Evolutionary conservation across 2,113 vertebrate species (phyloP).

Genomic region (Tricholaema leucomelas): DNA sequence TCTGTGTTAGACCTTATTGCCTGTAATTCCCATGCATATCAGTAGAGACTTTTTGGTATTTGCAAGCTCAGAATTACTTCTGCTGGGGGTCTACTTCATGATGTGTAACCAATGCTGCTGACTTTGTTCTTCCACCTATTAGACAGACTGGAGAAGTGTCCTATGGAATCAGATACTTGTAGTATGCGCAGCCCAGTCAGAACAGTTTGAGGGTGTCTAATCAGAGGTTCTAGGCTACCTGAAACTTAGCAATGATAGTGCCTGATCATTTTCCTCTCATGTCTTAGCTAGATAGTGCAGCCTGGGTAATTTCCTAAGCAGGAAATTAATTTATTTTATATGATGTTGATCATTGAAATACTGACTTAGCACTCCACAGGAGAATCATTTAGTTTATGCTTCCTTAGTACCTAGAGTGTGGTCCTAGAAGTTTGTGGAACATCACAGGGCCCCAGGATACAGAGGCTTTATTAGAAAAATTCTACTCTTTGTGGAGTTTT

Average conservation of each 20-base stretch:
- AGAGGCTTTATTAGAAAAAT: not conserved
- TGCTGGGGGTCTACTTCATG: not conserved
- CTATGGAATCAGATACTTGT: not conserved
- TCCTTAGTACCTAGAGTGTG: not conserved
- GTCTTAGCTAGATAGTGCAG: not conserved
- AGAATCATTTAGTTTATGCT: not conserved
- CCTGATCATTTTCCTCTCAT: not conserved
- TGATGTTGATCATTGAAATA: not conserved
- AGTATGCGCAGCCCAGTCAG: not conserved
- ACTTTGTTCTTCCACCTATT: not conserved
- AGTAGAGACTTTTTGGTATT: not conserved
- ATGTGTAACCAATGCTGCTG: not conserved
- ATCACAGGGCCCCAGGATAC: not conserved
- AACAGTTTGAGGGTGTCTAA: not conserved
- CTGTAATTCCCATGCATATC: not conserved
- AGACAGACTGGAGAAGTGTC: not conserved
- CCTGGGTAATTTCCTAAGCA: not conserved
- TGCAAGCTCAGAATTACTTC: not conserved
- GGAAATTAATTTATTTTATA: not conserved
- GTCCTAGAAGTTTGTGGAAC: not conserved
- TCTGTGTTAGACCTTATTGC: not conserved
- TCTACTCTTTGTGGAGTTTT: not conserved
- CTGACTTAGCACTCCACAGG: not conserved
- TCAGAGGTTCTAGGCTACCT: not conserved
- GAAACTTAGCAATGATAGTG: not conserved